These are phyloP conservation scores for Cololabis saira DNA, from an alignment of 2,113 vertebrate genomes.

Conservation along the genomic window DNA sequence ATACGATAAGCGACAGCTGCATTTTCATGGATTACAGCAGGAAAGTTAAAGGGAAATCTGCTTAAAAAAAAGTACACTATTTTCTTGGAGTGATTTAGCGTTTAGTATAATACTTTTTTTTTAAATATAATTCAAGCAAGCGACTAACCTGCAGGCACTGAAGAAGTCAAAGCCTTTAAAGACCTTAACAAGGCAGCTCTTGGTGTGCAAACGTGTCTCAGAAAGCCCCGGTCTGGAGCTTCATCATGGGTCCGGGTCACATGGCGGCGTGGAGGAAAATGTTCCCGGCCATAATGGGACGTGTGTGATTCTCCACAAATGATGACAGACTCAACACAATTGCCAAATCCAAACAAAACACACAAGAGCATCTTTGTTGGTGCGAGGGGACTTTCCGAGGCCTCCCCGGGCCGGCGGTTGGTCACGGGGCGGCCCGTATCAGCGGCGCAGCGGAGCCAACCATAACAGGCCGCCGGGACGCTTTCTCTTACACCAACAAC, in stretches of 20 bases:
- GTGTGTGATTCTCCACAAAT: conserved; percentile 9
- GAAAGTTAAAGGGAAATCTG: not conserved
- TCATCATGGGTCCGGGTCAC: not conserved
- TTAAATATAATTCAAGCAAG: too few relatives aligned
- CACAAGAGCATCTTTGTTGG: conserved; percentile 45
- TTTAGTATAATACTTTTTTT: too few relatives aligned
- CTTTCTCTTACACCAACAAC: not conserved
- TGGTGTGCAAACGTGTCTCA: too few relatives aligned
- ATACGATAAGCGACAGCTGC: conserved; percentile 1
- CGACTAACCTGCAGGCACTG: not conserved
- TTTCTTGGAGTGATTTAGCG: not conserved
- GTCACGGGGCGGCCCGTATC: conserved; percentile 30
- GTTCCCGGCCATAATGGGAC: conserved; percentile 1
- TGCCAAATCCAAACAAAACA: conserved; percentile 14
- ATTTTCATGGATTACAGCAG: conserved; percentile 1
- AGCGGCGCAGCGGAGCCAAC: not conserved
- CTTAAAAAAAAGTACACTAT: too few relatives aligned
- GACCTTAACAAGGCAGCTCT: too few relatives aligned
- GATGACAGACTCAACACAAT: not conserved
- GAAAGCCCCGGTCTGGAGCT: too few relatives aligned
- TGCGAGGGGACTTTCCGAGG: conserved; percentile 23
- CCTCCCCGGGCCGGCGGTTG: not conserved
- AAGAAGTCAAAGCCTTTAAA: too few relatives aligned
- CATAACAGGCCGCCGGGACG: conserved; percentile 16
- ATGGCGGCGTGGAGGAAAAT: not conserved